phyloP scores from a whole-genome alignment of 2,113 vertebrate species.

The Oreochromis aureus region DNA sequence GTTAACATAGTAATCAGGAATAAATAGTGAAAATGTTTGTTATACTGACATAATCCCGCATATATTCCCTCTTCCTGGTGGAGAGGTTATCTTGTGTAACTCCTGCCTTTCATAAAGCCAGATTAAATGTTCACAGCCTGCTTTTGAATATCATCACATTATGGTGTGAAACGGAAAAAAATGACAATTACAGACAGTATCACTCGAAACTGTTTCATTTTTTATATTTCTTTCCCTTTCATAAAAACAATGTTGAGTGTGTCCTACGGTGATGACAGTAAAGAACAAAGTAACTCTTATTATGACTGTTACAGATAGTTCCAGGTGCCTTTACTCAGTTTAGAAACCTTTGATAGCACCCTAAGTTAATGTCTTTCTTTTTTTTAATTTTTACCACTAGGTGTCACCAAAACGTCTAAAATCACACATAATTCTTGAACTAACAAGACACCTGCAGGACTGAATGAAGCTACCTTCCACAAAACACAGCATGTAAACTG shows the following conservation, averaged over 20 bases:
- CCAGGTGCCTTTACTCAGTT: background rate
- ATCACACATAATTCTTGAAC: background rate
- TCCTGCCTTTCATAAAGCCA: background rate
- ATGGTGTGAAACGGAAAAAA: background rate
- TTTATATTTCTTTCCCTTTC: background rate
- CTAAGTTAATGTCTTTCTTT: rapidly evolving
- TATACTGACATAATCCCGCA: background rate
- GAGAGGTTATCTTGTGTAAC: background rate
- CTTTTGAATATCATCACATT: rapidly evolving
- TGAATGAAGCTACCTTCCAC: rapidly evolving
- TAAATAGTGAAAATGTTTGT: background rate
- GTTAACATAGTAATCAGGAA: background rate
- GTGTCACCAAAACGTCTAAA: background rate
- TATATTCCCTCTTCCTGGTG: background rate
- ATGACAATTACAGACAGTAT: background rate
- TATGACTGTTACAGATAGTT: rapidly evolving
- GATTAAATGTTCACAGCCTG: background rate
- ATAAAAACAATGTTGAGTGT: background rate
- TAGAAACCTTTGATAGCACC: background rate
- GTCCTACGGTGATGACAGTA: background rate
- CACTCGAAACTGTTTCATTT: rapidly evolving
- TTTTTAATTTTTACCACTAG: background rate
- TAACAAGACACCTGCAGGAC: background rate
- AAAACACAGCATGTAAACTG: background rate
- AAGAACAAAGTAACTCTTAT: background rate